Conservation (phyloP, 1,140 invertebrate genomes). For the Pseudoatta argentina region DNA sequence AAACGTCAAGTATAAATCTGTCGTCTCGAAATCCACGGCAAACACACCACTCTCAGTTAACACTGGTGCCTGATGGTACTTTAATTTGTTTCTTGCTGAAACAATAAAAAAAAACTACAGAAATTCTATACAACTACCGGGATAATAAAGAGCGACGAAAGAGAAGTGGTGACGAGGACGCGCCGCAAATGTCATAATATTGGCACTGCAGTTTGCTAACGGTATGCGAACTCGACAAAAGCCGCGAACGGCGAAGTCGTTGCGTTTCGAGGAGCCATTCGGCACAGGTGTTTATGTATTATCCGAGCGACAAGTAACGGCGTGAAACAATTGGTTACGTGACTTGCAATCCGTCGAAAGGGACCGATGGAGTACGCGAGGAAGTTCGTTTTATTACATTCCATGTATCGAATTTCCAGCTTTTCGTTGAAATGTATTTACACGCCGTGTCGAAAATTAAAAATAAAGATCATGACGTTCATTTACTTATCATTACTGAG, state of each 20-base stretch:
- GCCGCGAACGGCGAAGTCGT: conserved; percentile 48
- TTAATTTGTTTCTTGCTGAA: conserved; percentile 59
- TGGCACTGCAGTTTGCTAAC: conserved; percentile 49
- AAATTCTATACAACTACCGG: conserved; percentile 46
- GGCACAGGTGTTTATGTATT: conserved; percentile 65
- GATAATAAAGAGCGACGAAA: conserved; percentile 56
- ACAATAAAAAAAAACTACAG: conserved; percentile 38
- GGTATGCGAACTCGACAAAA: conserved; percentile 59
- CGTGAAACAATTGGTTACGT: conserved; percentile 64
- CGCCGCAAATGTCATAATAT: conserved; percentile 30
- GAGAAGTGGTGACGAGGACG: conserved; percentile 21
- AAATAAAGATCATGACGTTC: not conserved
- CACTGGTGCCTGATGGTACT: conserved; percentile 38
- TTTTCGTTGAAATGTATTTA: conserved; percentile 17
- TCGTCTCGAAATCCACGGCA: conserved; percentile 31
- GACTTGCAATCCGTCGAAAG: conserved; percentile 57
- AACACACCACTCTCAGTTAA: conserved; percentile 38
- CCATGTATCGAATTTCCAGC: conserved; percentile 44
- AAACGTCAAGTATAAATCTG: conserved; percentile 40
- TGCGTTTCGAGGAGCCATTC: conserved; percentile 42
- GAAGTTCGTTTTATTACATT: conserved; percentile 58
- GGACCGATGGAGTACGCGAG: conserved; percentile 8
- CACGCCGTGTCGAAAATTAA: conserved; percentile 19
- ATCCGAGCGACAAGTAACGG: conserved; percentile 70
- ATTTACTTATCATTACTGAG: not conserved